A percentile compares a stretch with the other conserved stretches of the same genome.
These are phyloP conservation scores for Dendrocincla fuliginosa DNA, from an alignment of 2,797 vertebrate species.

Conservation along the genomic window DNA sequence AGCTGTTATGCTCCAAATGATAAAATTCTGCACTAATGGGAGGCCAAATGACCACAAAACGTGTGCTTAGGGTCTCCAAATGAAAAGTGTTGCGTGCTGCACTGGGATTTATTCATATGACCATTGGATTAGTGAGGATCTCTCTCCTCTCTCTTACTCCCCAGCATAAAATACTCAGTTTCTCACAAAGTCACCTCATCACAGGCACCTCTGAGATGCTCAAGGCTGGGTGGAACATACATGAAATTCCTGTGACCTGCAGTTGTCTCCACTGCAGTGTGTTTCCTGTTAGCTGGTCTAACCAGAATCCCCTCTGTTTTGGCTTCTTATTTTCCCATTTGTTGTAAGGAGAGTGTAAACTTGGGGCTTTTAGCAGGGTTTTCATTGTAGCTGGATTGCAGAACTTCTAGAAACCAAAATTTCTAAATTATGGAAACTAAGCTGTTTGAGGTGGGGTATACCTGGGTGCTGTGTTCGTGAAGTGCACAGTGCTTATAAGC, in stretches of 20 bases:
- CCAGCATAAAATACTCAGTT: background rate
- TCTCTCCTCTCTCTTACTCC: background rate
- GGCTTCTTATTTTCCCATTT: background rate
- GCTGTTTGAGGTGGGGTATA: background rate
- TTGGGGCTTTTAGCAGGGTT: background rate
- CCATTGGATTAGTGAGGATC: background rate
- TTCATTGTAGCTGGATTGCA: background rate
- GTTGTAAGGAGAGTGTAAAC: background rate
- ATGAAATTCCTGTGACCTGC: background rate
- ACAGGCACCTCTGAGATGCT: background rate
- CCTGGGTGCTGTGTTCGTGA: background rate
- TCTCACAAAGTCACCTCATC: background rate
- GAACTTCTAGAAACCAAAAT: background rate
- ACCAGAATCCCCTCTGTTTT: background rate
- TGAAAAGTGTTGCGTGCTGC: background rate
- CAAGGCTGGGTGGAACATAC: accelerated
- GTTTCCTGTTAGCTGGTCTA: background rate
- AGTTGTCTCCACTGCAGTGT: background rate
- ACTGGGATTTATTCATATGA: background rate
- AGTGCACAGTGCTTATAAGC: background rate
- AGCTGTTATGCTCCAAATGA: background rate
- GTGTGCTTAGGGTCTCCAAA: background rate
- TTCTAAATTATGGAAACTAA: background rate
- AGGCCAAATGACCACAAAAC: background rate
- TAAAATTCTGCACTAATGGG: background rate